Evolutionary conservation across 2,888 invertebrate species (phyloP).

Genomic region (Trissolcus japonicus): DNA sequence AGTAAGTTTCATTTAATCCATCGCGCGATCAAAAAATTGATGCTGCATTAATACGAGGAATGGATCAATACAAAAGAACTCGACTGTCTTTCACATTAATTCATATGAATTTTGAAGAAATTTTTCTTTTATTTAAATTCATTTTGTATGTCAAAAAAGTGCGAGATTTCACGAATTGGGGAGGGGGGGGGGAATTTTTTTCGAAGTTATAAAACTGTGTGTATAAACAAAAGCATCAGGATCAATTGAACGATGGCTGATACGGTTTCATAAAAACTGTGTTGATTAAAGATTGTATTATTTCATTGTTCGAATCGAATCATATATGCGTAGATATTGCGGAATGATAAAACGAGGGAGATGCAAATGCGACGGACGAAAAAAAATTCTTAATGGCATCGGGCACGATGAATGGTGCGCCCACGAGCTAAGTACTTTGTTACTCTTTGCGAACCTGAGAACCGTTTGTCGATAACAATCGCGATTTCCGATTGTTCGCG

Average conservation of each 20-base stretch:
- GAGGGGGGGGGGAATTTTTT: too few relatives aligned
- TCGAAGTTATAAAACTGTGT: background rate
- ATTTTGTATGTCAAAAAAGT: background rate
- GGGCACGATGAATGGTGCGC: conserved; percentile 58
- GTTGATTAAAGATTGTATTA: conserved; percentile 58
- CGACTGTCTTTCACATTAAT: background rate
- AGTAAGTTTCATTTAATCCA: conserved; percentile 22
- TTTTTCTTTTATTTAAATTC: background rate
- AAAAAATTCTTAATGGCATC: conserved; percentile 58
- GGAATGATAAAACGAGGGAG: conserved; percentile 54
- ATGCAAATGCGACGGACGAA: conserved; percentile 57
- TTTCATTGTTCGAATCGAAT: conserved; percentile 58
- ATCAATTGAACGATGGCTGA: conserved; percentile 53
- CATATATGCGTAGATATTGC: conserved; percentile 58
- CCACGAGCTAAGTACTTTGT: conserved; percentile 59
- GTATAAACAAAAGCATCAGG: conserved; percentile 20
- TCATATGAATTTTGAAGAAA: background rate
- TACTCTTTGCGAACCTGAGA: conserved; percentile 55
- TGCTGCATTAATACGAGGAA: background rate
- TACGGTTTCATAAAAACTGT: conserved; percentile 54
- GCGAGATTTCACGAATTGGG: too few relatives aligned
- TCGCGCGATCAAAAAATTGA: background rate
- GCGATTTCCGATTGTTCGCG: conserved; percentile 59
- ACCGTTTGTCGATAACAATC: conserved; percentile 59
- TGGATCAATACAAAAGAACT: background rate